Evolutionary conservation across 2,888 invertebrate genomes (phyloP).

Genomic region (Stegana nigrithorax): DNA sequence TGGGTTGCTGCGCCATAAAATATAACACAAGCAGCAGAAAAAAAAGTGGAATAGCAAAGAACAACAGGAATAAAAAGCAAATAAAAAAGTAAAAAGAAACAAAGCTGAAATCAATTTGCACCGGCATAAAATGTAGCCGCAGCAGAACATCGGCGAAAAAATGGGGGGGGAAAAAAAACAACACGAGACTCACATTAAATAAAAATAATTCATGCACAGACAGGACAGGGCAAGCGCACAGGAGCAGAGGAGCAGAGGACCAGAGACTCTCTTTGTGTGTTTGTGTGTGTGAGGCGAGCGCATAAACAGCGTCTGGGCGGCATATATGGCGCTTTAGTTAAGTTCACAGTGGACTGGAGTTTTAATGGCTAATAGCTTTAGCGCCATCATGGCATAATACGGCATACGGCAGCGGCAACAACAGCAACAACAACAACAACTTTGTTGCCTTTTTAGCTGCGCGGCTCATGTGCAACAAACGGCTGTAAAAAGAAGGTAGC

Average conservation of each 20-base stretch:
- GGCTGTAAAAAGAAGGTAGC: not conserved
- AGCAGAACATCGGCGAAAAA: not conserved
- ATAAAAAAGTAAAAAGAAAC: not conserved
- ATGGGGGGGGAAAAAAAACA: not conserved
- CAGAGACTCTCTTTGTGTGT: not conserved
- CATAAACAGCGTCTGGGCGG: not conserved
- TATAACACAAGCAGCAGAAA: not conserved
- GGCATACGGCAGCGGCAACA: not conserved
- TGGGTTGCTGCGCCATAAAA: not conserved
- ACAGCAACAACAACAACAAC: no score
- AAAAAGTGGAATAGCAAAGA: not conserved
- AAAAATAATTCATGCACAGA: constrained; percentile 15
- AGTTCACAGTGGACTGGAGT: not conserved
- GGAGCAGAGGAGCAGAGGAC: no score
- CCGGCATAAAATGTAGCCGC: not conserved
- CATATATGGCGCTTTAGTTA: not conserved
- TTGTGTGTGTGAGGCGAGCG: not conserved
- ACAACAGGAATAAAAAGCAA: not conserved
- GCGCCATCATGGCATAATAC: constrained; percentile 43
- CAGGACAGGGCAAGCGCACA: not conserved
- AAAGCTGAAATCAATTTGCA: constrained; percentile 15
- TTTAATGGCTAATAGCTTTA: constrained; percentile 46
- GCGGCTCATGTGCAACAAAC: not conserved
- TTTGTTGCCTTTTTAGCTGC: no score
- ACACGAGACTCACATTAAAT: constrained; percentile 2